Conservation (phyloP, 2,113 vertebrate species). For the Oreotrochilus melanogaster region DNA sequence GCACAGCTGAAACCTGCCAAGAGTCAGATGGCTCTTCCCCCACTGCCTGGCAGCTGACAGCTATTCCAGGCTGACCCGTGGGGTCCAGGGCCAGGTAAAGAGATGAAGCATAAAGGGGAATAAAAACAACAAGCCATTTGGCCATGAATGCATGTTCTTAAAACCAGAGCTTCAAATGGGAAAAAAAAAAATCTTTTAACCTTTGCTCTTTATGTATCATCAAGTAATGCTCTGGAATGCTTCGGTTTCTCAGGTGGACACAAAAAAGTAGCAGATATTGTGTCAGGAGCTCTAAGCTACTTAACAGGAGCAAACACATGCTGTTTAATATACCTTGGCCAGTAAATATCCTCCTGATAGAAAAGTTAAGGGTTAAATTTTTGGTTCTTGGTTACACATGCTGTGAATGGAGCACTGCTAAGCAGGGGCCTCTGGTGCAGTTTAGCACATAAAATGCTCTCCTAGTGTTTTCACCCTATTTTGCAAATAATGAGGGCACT, state of each 20-base stretch:
- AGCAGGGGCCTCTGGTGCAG: neutral
- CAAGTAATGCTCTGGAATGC: neutral
- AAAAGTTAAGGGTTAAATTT: neutral
- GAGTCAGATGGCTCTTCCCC: neutral
- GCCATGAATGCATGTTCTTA: neutral
- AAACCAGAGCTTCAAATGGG: neutral
- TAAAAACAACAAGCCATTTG: neutral
- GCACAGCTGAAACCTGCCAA: neutral
- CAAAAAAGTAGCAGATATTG: neutral
- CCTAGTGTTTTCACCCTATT: neutral
- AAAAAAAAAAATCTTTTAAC: neutral
- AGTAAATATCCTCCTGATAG: neutral
- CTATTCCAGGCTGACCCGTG: neutral
- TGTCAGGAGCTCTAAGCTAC: neutral
- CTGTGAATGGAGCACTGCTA: neutral
- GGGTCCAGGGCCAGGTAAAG: neutral
- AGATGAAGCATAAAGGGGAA: neutral
- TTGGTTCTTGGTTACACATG: neutral
- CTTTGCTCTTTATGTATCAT: neutral
- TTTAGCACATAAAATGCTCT: neutral
- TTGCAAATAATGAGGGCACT: accelerated
- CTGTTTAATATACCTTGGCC: neutral
- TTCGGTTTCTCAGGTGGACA: neutral
- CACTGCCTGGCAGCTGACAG: neutral
- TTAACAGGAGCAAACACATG: accelerated